Conservation (phyloP, 2,888 invertebrate genomes). For the Microctonus brassicae region DNA sequence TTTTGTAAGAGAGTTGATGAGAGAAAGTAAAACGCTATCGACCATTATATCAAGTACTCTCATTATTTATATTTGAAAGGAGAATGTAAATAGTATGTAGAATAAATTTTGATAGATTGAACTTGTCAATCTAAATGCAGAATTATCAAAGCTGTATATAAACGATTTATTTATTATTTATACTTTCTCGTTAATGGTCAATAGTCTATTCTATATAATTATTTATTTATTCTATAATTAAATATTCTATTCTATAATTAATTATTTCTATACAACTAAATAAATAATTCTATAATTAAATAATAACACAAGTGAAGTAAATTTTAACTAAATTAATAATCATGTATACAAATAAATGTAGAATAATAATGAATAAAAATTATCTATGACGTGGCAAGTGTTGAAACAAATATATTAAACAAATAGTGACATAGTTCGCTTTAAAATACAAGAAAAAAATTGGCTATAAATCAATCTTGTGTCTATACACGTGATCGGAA, state of each 20-base stretch:
- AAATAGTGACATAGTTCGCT: conserved; percentile 53
- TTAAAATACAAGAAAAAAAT: conserved; percentile 43
- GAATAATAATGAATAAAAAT: conserved; percentile 22
- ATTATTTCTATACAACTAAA: too few species aligned
- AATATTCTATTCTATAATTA: not conserved
- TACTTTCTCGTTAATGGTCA: conserved; percentile 1
- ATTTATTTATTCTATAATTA: too few species aligned
- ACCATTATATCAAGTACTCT: not conserved
- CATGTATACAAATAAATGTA: not conserved
- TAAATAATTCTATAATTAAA: too few species aligned
- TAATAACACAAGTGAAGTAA: not conserved
- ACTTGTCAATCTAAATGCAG: not conserved
- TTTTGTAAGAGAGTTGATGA: not conserved
- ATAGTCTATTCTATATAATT: not conserved
- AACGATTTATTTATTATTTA: not conserved
- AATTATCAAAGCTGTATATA: too few species aligned
- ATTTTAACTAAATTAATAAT: not conserved
- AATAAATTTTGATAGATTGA: not conserved
- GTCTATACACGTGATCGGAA: conserved; percentile 49
- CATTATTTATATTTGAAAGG: conserved; percentile 1
- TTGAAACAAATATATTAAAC: conserved; percentile 57
- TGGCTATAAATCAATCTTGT: conserved; percentile 55
- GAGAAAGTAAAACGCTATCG: not conserved
- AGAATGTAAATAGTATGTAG: not conserved
- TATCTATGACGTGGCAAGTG: conserved; percentile 49